Base-by-base conservation (phyloP, 2,113 vertebrate genomes). In the Halcyon senegalensis region DNA sequence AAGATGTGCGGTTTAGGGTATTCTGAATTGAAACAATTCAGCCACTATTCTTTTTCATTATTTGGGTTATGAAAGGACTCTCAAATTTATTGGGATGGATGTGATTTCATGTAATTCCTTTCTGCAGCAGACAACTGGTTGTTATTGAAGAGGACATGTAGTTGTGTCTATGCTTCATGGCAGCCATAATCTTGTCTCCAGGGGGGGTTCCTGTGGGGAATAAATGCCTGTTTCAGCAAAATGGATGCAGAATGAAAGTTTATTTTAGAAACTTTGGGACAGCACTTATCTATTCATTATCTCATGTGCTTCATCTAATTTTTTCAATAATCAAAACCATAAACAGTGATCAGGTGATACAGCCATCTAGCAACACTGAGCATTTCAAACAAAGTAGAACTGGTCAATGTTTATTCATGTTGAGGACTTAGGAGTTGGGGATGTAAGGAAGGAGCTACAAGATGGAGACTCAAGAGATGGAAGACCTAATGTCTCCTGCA, bases 161-260 rank as follows among this genome's bases (percentile, higher is more conserved):
- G 28, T 53, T 27, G 1, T 21, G 1, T 21, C 44, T 89, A 5
- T 44, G 9, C 13, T 66, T 90, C 25, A 13, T 18, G 13, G 37
- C 41, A 83, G 28, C 41, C 30, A 55, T 2, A 1, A 13, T 43
- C 11, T 74, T 4, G 12, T 81, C 41, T 72, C 66, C 70, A 35
- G 1, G 27, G 11, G 4, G 5, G 4, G 10, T 31, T 87, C 19
- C 39, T 3, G 2, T 13, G 16, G 10, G n/a, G 16, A 19, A 75
- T 53, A 75, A 86, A 63, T 1, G 2, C 6, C 41, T 39, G 2
- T 85, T 53, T 48, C 37, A 55, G 31, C 1, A 3, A 88, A 90
- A 85, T 3, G 3, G 7, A 59, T 72, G 31, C 20, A 92, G 37
- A 78, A 75, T 13, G 1, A 31, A 56, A 53, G 39, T 33, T 92